Evolutionary conservation across 2,888 invertebrate species (phyloP).

Genomic region (Drosophila colorata): DNA sequence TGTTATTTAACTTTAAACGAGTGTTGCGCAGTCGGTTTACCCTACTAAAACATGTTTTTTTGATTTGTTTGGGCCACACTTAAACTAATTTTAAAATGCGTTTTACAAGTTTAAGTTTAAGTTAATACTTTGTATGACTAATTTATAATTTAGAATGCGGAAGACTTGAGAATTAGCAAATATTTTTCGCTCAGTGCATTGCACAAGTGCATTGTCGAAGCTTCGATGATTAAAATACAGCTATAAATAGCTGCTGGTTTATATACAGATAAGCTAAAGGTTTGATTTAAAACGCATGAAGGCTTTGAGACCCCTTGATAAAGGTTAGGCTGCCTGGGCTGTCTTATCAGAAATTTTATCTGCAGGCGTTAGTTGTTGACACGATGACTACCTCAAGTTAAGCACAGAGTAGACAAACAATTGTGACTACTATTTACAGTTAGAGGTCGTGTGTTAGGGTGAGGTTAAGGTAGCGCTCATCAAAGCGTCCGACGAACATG

Average conservation of each 20-base stretch:
- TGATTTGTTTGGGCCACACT: too few relatives aligned
- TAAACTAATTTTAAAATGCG: too few relatives aligned
- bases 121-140: not conserved
- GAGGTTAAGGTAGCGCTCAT: slow-evolving; percentile 24
- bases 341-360: slow-evolving; percentile 46
- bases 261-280: slow-evolving; percentile 31
- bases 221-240: slow-evolving; percentile 2
- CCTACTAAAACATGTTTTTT: too few relatives aligned
- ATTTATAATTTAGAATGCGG: not conserved
- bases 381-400: slow-evolving; percentile 34
- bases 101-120: not conserved
- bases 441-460: slow-evolving; percentile 33
- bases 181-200: not conserved
- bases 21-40: too few relatives aligned
- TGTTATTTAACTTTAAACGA: too few relatives aligned
- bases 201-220: slow-evolving; percentile 6
- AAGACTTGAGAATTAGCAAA: not conserved
- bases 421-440: slow-evolving; percentile 42
- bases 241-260: slow-evolving; percentile 37
- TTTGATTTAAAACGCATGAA: slow-evolving; percentile 24
- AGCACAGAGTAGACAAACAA: slow-evolving; percentile 13
- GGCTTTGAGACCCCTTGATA: slow-evolving; percentile 20
- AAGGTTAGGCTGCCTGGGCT: slow-evolving; percentile 14
- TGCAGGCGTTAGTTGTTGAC: slow-evolving; percentile 44
- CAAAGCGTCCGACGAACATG: slow-evolving; percentile 35